Evolutionary conservation across 2,888 invertebrate genomes (phyloP), one percentile per base, ranked within the genome.

Genomic region (Ophion slaviceki): DNA sequence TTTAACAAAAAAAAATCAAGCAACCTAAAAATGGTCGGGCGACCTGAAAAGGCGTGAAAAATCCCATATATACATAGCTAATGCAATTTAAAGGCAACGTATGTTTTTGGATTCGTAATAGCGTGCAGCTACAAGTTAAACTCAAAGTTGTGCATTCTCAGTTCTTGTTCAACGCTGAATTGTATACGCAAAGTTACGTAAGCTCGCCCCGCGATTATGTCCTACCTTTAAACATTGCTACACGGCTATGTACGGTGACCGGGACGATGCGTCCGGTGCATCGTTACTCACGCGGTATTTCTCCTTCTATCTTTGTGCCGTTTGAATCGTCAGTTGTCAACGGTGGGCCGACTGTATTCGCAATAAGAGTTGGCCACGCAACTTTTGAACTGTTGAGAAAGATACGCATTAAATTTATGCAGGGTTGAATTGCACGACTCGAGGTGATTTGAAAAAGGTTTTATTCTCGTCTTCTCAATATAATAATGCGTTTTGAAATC

Each of bases 161-260:
- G 70, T 72, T 68, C 84, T 68, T 20, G 61, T 20, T 64, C 67
- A 80, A 80, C 68, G 80, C 77, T 70, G 59, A 76, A 77, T 74
- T 74, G 80, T 40, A 24, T 61, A 79, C 84, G 67, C 47, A 61
- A 36, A 77, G 83, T 88, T 88, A 84, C 87, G 83, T 84, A 87
- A 87, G 78, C 61, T 45, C 2, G 28, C 59, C 36, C 40, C 5
- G 14, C 79, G 68, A 74, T 80, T 32, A 67, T 75, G 53, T 67
- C 72, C 66, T 67, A 78, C 45, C 28, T 70, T 70, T 47, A 14
- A 79, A 70, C 68, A 57, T 68, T 68, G 40, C 11, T 62, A 53
- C 53, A 14, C 53, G 32, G 32, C 24, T 11, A 3, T 47, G 75
- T 53, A n/a, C 17, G 78, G 64, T 68, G 57, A 74, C 28, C 61